Conservation (phyloP, 2,888 invertebrate species). For the Eurytoma adleriae region DNA sequence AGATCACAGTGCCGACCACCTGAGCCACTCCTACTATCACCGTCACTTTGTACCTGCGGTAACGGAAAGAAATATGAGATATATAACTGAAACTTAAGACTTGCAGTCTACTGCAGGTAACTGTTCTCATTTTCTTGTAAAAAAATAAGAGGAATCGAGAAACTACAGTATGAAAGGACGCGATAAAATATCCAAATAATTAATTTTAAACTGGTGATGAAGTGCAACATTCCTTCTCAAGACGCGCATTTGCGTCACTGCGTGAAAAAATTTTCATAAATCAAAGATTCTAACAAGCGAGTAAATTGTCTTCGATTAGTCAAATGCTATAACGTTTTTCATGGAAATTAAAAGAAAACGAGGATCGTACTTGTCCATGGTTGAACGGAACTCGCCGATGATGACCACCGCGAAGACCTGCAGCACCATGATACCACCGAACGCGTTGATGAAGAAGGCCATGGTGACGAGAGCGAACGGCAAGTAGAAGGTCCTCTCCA, state of each 20-base stretch:
- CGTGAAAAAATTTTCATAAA: too few relatives aligned
- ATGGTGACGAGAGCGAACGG: slow-evolving; percentile 83
- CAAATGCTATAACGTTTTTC: too few relatives aligned
- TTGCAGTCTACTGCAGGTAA: neutral
- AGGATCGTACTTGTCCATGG: slow-evolving; percentile 80
- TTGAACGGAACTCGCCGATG: slow-evolving; percentile 84
- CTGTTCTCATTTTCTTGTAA: too few relatives aligned
- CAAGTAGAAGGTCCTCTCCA: slow-evolving; percentile 81
- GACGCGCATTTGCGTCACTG: too few relatives aligned
- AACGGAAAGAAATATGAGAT: neutral
- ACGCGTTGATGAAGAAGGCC: slow-evolving; percentile 85
- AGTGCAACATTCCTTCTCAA: too few relatives aligned
- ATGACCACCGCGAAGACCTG: slow-evolving; percentile 87
- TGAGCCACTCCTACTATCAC: slow-evolving; percentile 84
- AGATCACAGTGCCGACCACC: slow-evolving; percentile 82
- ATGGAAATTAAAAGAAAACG: neutral
- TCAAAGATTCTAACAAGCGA: too few relatives aligned
- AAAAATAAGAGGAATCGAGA: too few relatives aligned
- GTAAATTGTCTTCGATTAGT: too few relatives aligned
- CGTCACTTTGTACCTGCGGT: slow-evolving; percentile 82
- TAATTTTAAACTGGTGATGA: too few relatives aligned
- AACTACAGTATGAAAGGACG: too few relatives aligned
- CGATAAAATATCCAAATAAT: too few relatives aligned
- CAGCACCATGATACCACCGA: slow-evolving; percentile 86
- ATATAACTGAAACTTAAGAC: too few relatives aligned